These are phyloP conservation scores for Botia kubotai DNA, from an alignment of 2,797 vertebrate species.

Conservation along the genomic window DNA sequence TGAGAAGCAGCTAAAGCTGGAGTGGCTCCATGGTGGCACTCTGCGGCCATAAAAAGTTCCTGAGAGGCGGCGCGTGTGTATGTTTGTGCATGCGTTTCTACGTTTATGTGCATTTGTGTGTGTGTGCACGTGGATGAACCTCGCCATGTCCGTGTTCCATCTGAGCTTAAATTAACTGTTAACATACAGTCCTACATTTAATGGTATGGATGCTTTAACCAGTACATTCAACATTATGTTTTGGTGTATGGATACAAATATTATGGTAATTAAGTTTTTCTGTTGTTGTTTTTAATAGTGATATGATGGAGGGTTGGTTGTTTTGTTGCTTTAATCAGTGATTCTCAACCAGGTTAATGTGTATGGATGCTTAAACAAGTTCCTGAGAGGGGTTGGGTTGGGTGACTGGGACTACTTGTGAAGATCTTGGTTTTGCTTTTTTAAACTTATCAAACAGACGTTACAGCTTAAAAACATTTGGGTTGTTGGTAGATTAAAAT, in stretches of 20 bases:
- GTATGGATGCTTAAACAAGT: too few relatives aligned
- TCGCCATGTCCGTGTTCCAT: slow-evolving; percentile 40
- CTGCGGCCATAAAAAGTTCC: slow-evolving; percentile 60
- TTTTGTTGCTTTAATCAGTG: too few relatives aligned
- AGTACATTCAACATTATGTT: neutral
- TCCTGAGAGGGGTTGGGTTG: too few relatives aligned
- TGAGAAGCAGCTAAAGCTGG: slow-evolving; percentile 64
- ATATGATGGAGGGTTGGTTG: too few relatives aligned
- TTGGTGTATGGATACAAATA: neutral
- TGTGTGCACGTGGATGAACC: slow-evolving; percentile 17
- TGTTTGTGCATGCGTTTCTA: slow-evolving; percentile 47
- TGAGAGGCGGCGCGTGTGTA: slow-evolving; percentile 38
- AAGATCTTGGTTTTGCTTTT: too few relatives aligned
- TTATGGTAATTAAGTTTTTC: too few relatives aligned
- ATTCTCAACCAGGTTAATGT: too few relatives aligned
- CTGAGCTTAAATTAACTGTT: slow-evolving; percentile 1
- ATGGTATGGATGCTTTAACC: neutral
- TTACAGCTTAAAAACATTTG: too few relatives aligned
- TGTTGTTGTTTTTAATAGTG: too few relatives aligned
- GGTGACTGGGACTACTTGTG: too few relatives aligned
- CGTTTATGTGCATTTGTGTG: slow-evolving; percentile 34
- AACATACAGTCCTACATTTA: neutral
- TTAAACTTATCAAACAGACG: too few relatives aligned
- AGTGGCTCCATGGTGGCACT: slow-evolving; percentile 66
- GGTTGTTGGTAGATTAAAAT: too few relatives aligned